A percentile compares a stretch with the other conserved stretches of the same genome.
phyloP scores from a whole-genome alignment of 1,140 invertebrate genomes.

The Whitmania pigra region DNA sequence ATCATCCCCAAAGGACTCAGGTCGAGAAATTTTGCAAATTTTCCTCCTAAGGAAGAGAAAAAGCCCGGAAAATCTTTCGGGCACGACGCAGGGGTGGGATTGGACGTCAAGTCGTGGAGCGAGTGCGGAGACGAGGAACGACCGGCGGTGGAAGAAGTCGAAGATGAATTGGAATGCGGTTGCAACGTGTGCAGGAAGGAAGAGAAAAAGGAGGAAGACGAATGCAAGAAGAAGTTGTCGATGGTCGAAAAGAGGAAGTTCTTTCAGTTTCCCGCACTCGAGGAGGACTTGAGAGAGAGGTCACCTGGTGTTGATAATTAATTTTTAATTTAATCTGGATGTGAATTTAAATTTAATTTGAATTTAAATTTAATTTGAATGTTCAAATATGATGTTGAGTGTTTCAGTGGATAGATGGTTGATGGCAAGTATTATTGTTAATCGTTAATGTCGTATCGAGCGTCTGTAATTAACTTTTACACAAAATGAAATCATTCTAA shows the following conservation, averaged over 20 bases:
- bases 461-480: neutral
- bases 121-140: neutral
- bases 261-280: neutral
- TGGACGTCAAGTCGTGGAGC: neutral
- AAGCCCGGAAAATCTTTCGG: neutral
- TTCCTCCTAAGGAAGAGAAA: neutral
- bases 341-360: too few relatives aligned
- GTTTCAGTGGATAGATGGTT: too few relatives aligned
- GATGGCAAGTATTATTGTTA: too few relatives aligned
- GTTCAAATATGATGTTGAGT: too few relatives aligned
- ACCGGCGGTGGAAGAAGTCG: neutral
- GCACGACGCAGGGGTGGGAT: neutral
- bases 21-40: constrained; percentile 11
- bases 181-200: neutral
- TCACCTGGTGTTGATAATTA: neutral
- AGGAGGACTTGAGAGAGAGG: neutral
- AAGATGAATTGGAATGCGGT: neutral
- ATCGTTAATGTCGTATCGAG: too few relatives aligned
- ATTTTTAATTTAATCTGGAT: too few relatives aligned
- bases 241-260: neutral
- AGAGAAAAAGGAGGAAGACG: neutral
- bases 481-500: too few relatives aligned
- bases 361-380: too few relatives aligned
- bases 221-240: neutral
- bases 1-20: neutral